Evolutionary conservation across 1,140 invertebrate species (phyloP).

Genomic region (Drosophila ogumai): DNA sequence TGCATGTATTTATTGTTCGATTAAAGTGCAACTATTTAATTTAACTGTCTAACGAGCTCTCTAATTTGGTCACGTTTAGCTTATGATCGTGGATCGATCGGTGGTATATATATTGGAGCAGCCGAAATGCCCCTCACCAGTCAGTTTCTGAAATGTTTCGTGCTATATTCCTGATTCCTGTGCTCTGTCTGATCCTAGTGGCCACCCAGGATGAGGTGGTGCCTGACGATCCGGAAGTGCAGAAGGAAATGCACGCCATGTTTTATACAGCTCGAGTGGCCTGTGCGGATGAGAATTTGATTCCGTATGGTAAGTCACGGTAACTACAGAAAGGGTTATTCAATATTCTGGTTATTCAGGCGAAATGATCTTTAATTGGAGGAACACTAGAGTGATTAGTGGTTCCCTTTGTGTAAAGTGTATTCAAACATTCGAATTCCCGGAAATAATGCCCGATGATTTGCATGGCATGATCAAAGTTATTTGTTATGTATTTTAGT

Average conservation of each 20-base stretch:
- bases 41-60: constrained; percentile 52
- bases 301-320: constrained; percentile 59
- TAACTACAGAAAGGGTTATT: not conserved
- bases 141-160: constrained; percentile 32
- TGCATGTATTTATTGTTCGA: constrained; percentile 82
- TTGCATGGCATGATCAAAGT: constrained; percentile 38
- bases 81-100: constrained; percentile 4
- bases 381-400: constrained; percentile 8
- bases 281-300: constrained; percentile 57
- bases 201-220: constrained; percentile 39
- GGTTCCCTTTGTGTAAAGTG: constrained; percentile 29
- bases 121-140: not conserved
- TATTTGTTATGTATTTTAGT: constrained; percentile 9
- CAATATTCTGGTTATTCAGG: not conserved
- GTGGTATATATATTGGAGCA: constrained; percentile 39
- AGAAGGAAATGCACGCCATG: constrained; percentile 38
- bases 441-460: constrained; percentile 26
- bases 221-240: constrained; percentile 54
- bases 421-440: constrained; percentile 33
- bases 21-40: constrained; percentile 80
- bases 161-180: constrained; percentile 7
- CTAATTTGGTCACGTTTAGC: constrained; percentile 25
- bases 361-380: constrained; percentile 19
- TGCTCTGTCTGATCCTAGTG: constrained; percentile 1
- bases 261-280: constrained; percentile 41